Percentiles rank a stretch among this genome's conserved stretches.
Evolutionary conservation across 2,888 invertebrate species (phyloP).

Genomic region (Andrena praecox): DNA sequence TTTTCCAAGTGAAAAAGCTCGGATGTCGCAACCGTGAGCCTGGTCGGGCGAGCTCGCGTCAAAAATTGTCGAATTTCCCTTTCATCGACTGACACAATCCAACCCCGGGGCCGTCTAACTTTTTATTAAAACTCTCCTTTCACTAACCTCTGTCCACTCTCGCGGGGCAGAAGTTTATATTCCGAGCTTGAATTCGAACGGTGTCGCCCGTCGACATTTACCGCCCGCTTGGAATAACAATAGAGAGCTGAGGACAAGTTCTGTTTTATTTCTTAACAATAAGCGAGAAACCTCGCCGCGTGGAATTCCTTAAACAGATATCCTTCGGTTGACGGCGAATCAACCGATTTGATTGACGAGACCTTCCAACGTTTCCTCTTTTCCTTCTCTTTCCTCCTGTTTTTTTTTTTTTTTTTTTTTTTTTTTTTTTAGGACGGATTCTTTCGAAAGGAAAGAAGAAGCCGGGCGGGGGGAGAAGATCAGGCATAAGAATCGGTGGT

Average conservation of each 20-base stretch:
- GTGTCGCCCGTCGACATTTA: not conserved
- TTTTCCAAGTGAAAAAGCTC: not conserved
- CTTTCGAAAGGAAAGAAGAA: constrained; percentile 49
- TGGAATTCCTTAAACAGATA: not conserved
- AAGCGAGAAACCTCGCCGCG: not conserved
- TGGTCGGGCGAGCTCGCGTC: constrained; percentile 23
- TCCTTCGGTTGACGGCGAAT: not conserved
- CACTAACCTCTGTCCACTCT: not conserved
- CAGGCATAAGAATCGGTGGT: constrained; percentile 66
- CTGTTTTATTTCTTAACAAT: not conserved
- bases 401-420: not conserved
- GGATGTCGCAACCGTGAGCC: constrained; percentile 1
- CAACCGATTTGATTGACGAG: constrained; percentile 13
- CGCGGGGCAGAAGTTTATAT: not conserved
- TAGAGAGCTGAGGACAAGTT: not conserved
- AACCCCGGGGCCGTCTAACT: not conserved
- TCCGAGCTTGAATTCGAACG: no score
- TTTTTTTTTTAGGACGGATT: constrained; percentile 6
- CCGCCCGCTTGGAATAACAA: not conserved
- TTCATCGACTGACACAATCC: not conserved
- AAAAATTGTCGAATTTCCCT: constrained; percentile 17
- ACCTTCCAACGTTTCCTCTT: constrained; percentile 9
- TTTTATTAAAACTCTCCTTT: not conserved
- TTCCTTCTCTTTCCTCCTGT: not conserved
- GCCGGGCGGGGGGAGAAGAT: constrained; percentile 41